Conservation (phyloP, 1,140 invertebrate species). For the Zaprionus vittiger region DNA sequence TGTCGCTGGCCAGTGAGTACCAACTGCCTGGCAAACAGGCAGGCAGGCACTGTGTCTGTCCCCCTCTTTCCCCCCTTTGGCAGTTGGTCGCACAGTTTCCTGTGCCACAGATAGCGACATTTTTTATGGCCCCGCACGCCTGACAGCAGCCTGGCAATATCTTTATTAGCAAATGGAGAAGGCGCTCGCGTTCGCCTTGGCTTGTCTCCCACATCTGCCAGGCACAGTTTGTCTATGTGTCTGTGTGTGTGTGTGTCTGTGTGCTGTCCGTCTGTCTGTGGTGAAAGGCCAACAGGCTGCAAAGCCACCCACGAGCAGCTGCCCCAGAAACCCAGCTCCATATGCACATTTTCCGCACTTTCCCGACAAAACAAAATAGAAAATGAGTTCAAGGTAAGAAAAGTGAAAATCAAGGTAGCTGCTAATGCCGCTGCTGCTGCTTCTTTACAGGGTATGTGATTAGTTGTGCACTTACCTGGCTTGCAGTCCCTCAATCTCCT, state of each 20-base stretch:
- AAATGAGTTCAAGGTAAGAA: slow-evolving; percentile 73
- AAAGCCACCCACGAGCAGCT: slow-evolving; percentile 70
- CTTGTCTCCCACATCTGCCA: slow-evolving; percentile 4
- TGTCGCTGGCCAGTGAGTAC: slow-evolving; percentile 22
- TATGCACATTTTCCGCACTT: slow-evolving; percentile 45
- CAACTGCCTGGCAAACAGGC: slow-evolving; percentile 26
- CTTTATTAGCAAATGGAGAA: slow-evolving; percentile 71
- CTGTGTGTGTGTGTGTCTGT: slow-evolving; percentile 46
- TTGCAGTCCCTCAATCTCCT: slow-evolving; percentile 97
- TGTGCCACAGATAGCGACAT: slow-evolving; percentile 78
- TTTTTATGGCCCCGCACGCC: slow-evolving; percentile 60
- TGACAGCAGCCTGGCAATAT: slow-evolving; percentile 60
- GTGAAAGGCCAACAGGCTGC: slow-evolving; percentile 64
- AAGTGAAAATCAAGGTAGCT: neutral
- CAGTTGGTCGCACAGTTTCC: slow-evolving; percentile 50
- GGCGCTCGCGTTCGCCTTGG: slow-evolving; percentile 33
- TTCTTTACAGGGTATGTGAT: neutral
- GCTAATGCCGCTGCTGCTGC: no score
- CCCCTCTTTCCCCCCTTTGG: neutral
- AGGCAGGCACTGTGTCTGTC: slow-evolving; percentile 38
- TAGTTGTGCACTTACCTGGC: slow-evolving; percentile 90
- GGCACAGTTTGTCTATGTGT: neutral
- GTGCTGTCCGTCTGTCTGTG: slow-evolving; percentile 39
- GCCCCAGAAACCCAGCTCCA: slow-evolving; percentile 76
- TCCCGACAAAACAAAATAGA: slow-evolving; percentile 11